phyloP scores from a whole-genome alignment of 2,113 vertebrate species.

The Amphiprion percula region DNA sequence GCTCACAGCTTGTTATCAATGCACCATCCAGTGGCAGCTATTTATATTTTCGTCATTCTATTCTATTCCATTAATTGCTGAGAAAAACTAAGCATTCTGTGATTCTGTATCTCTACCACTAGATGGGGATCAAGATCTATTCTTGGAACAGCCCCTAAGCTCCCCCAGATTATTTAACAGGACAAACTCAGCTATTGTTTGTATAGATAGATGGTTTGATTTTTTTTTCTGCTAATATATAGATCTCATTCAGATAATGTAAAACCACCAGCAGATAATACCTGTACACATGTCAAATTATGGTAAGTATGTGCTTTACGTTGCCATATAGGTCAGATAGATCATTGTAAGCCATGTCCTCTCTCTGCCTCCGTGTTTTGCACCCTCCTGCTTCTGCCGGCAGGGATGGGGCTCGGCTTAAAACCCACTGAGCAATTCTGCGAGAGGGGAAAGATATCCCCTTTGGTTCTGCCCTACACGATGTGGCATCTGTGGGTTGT shows the following conservation, averaged over 20 bases:
- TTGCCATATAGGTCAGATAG: slow-evolving; percentile 36
- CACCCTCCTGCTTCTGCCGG: slow-evolving; percentile 34
- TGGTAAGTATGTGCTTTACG: background rate
- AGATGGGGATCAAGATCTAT: slow-evolving; percentile 53
- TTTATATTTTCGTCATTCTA: too few relatives aligned
- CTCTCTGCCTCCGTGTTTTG: background rate
- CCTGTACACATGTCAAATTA: background rate
- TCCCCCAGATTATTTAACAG: background rate
- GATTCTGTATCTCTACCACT: slow-evolving; percentile 4
- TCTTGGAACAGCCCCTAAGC: background rate
- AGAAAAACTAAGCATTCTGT: background rate
- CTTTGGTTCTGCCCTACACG: slow-evolving; percentile 45
- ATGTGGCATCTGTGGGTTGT: slow-evolving; percentile 67
- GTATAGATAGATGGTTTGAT: too few relatives aligned
- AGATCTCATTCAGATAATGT: too few relatives aligned
- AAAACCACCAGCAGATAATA: background rate
- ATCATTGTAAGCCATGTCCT: background rate
- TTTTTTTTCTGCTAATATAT: background rate
- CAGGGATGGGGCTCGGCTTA: slow-evolving; percentile 33
- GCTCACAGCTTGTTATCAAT: too few relatives aligned
- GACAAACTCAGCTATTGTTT: background rate
- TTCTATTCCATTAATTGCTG: too few relatives aligned
- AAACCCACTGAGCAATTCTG: slow-evolving; percentile 39
- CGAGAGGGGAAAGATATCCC: slow-evolving; percentile 34
- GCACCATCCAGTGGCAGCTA: too few relatives aligned